A percentile compares a stretch with the other conserved stretches of the same genome.
Conservation (phyloP, 1,140 invertebrate genomes). For the Plectus sambesii region DNA sequence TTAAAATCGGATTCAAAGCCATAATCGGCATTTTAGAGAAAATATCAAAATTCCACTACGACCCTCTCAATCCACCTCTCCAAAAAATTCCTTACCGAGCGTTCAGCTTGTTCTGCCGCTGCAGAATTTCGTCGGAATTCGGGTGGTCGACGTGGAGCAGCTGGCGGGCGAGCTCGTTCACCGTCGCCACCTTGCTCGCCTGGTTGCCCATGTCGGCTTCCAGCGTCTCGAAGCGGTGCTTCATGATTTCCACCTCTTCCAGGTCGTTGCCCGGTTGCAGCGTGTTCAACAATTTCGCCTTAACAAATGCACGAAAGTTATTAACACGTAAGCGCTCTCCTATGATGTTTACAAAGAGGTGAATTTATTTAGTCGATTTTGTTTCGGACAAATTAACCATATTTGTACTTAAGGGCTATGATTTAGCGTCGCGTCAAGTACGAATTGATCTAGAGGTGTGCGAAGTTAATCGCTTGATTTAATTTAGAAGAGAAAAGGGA, state of each 20-base stretch:
- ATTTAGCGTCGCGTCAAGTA: too few species aligned
- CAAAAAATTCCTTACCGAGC: conserved; percentile 39
- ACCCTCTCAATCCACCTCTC: neutral
- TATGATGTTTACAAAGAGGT: neutral
- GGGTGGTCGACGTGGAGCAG: conserved; percentile 91
- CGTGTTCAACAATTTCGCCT: conserved; percentile 88
- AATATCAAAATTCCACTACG: too few species aligned
- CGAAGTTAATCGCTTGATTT: too few species aligned
- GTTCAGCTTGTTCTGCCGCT: conserved; percentile 67
- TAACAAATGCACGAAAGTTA: conserved; percentile 13
- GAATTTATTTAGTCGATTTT: neutral
- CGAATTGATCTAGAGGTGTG: too few species aligned
- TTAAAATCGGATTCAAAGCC: too few species aligned
- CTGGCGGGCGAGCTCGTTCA: conserved; percentile 89
- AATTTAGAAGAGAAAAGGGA: too few species aligned
- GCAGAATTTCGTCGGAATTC: conserved; percentile 83
- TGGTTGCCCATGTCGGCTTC: conserved; percentile 95
- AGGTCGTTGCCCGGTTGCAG: conserved; percentile 92
- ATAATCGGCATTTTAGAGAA: too few species aligned
- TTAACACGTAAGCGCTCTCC: neutral
- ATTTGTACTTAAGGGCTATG: too few species aligned
- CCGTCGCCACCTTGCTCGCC: conserved; percentile 83
- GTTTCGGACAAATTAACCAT: too few species aligned
- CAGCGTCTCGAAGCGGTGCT: conserved; percentile 96
- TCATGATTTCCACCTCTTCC: conserved; percentile 99